Conservation (phyloP, 2,113 vertebrate genomes). For the Bubo blakistoni region DNA sequence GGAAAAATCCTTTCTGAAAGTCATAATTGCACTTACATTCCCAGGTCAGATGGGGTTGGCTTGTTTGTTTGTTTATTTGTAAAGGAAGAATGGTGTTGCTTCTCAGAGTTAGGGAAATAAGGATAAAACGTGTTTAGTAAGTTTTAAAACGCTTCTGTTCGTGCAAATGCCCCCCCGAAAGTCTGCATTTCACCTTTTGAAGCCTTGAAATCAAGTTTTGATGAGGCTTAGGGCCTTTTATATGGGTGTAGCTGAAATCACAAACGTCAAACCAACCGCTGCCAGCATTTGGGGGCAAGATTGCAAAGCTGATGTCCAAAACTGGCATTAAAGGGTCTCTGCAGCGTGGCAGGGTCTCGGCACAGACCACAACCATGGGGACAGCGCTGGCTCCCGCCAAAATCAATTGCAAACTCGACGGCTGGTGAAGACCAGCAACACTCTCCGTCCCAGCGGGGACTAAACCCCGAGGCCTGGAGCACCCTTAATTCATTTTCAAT, state of each 20-base stretch:
- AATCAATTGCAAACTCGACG: background rate
- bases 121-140: background rate
- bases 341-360: background rate
- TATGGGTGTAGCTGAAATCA: background rate
- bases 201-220: background rate
- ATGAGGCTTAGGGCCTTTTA: background rate
- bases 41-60: background rate
- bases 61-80: background rate
- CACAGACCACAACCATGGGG: rapidly evolving
- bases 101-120: background rate
- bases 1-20: background rate
- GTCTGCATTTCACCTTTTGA: background rate
- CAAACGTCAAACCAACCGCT: background rate
- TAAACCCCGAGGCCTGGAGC: background rate
- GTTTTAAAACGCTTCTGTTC: background rate
- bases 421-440: background rate
- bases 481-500: background rate
- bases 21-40: background rate
- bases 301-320: background rate
- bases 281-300: too few species aligned
- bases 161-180: background rate
- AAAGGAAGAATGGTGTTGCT: background rate
- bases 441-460: background rate
- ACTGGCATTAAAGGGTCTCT: rapidly evolving
- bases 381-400: background rate